A percentile compares a stretch with the other conserved stretches of the same genome.
phyloP scores from a whole-genome alignment of 2,797 vertebrate species.

The Artibeus lituratus region DNA sequence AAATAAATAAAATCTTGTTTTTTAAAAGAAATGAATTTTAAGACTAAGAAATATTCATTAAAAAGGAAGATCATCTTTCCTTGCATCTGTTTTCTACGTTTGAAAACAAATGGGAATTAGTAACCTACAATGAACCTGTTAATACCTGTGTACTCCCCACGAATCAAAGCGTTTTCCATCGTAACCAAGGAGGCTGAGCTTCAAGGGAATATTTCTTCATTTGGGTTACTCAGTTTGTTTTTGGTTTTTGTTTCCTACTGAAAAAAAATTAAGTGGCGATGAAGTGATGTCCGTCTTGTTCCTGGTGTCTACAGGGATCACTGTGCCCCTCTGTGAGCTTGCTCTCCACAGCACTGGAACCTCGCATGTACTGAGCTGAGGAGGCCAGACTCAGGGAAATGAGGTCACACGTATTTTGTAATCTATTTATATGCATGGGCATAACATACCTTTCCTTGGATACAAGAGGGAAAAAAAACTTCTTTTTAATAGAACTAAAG shows the following conservation, averaged over 20 bases:
- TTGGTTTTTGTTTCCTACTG: slow-evolving; percentile 48
- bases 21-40: slow-evolving; percentile 33
- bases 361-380: background rate
- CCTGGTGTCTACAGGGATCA: background rate
- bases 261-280: slow-evolving; percentile 69
- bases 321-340: slow-evolving; percentile 25
- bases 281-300: slow-evolving; percentile 63
- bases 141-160: slow-evolving; percentile 42
- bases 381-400: slow-evolving; percentile 11
- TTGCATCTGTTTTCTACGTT: background rate
- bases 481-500: slow-evolving; percentile 31
- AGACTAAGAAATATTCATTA: slow-evolving; percentile 36
- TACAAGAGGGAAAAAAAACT: background rate
- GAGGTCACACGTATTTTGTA: slow-evolving; percentile 11
- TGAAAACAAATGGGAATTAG: slow-evolving; percentile 43
- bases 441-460: slow-evolving; percentile 53
- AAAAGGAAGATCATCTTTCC: slow-evolving; percentile 1
- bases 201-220: slow-evolving; percentile 71
- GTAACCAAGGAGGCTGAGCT: slow-evolving; percentile 4
- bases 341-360: background rate
- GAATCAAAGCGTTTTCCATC: slow-evolving; percentile 53
- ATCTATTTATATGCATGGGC: slow-evolving; percentile 10
- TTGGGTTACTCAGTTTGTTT: slow-evolving; percentile 60
- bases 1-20: no score
- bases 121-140: slow-evolving; percentile 66